Evolutionary conservation across 2,113 vertebrate genomes (phyloP), one percentile per base, ranked within the genome.

Genomic region (Gnathonemus longibarbis): DNA sequence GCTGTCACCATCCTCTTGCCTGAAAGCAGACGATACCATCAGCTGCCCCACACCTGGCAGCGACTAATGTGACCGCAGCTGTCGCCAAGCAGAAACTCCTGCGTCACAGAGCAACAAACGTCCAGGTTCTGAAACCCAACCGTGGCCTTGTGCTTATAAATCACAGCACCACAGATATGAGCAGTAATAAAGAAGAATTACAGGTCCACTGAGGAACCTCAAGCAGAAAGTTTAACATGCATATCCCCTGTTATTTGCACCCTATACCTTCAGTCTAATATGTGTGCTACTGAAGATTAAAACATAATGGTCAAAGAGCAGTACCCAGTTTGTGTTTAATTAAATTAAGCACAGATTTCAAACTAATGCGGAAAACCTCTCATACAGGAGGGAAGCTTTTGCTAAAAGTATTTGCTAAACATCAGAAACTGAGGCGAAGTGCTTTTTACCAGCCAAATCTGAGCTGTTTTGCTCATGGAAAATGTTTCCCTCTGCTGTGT

Each of bases 401-500:
- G 70, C 27, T 77, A 74, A 35, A 74, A 31, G 9, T 27, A 74
- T 74, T 74, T 35, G 66, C 70, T 77, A 77, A 39, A 74, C n/a
- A 74, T 35, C 31, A 74, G 11, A 77, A 35, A 86, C 84, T 50
- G 49, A 87, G 48, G 45, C 24, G 8, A 27, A 53, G 50, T 87
- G 27, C 50, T 87, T 53, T 53, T 52, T 27, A 7, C 31, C 85
- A 31, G 85, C 50, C 11, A 3, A 53, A n/a, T 27, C 85, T 6
- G 19, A 35, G 49, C 35, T 53, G 50, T 52, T 35, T 87, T 56
- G 45, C 17, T 53, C 48, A 31, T 15, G 50, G 24, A 53, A 87
- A 87, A 87, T 53, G 49, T 87, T 53, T 31, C 85, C 39, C 85
- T n/a, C 84, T 49, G 84, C 48, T 53, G 50, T 56, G 17, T 87